A percentile compares a stretch with the other conserved stretches of the same genome.
Evolutionary conservation across 2,888 invertebrate species (phyloP).

Genomic region (Caenorhabditis sulstoni): DNA sequence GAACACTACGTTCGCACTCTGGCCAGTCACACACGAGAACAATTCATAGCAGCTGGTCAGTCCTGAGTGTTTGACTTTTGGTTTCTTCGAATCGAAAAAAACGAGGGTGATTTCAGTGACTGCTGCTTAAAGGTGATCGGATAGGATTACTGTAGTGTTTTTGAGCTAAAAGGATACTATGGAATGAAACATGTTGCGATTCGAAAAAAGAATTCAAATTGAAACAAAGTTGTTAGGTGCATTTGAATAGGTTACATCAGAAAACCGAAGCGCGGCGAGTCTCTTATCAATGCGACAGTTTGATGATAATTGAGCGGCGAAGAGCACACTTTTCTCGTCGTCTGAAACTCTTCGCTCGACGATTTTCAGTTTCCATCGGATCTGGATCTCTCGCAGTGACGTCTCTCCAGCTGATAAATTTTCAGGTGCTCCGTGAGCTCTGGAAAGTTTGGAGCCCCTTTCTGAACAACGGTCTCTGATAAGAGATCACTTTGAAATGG

Average conservation of each 20-base stretch:
- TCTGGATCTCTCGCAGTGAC: too few relatives aligned
- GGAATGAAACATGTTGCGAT: too few relatives aligned
- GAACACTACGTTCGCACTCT: slow-evolving; percentile 7
- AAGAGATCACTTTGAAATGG: slow-evolving; percentile 42
- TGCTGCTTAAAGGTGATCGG: too few relatives aligned
- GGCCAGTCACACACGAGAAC: slow-evolving; percentile 8
- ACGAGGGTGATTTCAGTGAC: too few relatives aligned
- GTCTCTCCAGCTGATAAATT: slow-evolving; percentile 47
- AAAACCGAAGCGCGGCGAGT: background rate
- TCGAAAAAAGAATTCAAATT: background rate
- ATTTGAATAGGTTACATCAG: slow-evolving; percentile 26
- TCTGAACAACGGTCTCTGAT: too few relatives aligned
- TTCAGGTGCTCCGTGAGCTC: background rate
- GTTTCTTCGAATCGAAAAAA: background rate
- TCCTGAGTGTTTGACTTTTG: slow-evolving; percentile 21
- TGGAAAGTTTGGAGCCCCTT: too few relatives aligned
- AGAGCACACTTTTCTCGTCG: slow-evolving; percentile 32
- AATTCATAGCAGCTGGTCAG: slow-evolving; percentile 6
- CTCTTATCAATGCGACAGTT: background rate
- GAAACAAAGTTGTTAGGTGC: background rate
- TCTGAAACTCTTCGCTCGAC: background rate
- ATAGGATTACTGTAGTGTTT: too few relatives aligned
- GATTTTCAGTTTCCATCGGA: background rate
- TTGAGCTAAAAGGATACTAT: too few relatives aligned
- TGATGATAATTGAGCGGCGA: slow-evolving; percentile 12